Evolutionary conservation across 2,113 vertebrate genomes (phyloP), one percentile per base, ranked within the genome.

Genomic region (Myotis brandtii): DNA sequence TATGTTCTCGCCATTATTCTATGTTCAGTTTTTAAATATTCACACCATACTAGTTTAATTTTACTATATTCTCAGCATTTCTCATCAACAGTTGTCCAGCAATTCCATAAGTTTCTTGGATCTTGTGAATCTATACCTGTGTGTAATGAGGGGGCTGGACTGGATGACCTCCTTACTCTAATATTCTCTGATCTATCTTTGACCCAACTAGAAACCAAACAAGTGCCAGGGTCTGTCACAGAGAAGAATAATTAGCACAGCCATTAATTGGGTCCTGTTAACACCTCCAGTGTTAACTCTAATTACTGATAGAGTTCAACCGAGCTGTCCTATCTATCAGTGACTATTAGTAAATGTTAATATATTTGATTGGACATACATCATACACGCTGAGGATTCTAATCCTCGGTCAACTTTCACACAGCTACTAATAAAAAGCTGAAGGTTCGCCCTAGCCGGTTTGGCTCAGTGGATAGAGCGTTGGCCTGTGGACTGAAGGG

Each of bases 231-330:
- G 17, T 67, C 43, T 93, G 37, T 72, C 80, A 79, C 21, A 32
- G 79, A 87, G 89, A 94, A 94, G 88, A 97, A 85, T 95, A 91
- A 94, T 94, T 91, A 83, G 73, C 16, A 52, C n/a, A 32, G 76
- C 56, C 70, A 89, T 89, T 94, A 94, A 89, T 69, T 76, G 43
- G 73, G 37, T 72, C 27, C 82, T 67, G n/a, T 80, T 86, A 83
- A 75, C 54, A 91, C 17, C 83, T 52, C 64, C 56, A 83, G 13
- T 30, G 23, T 76, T 81, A 67, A 76, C 23, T 95, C 46, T 91
- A 80, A 93, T 91, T 76, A 84, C 48, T 81, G 75, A 30, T 86
- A 91, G 83, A 87, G 70, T 91, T 89, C 73, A 75, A 40, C 37
- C 64, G 80, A 94, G 27, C 77, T 88, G 34, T 75, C 4, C 40